Base-by-base conservation (phyloP, 2,797 vertebrate genomes). In the Helarctos malayanus region DNA sequence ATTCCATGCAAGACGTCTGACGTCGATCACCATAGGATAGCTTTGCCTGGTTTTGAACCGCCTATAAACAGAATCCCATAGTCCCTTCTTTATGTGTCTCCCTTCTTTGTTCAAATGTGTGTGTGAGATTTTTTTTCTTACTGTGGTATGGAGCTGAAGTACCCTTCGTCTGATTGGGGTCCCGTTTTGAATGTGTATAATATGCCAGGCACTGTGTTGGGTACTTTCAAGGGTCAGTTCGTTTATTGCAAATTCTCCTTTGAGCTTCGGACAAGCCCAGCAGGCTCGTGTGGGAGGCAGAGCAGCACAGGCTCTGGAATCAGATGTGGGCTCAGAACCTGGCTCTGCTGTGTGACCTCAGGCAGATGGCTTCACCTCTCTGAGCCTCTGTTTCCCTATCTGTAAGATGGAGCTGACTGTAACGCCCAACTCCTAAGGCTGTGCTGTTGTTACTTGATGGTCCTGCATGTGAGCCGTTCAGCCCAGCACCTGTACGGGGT, bases 11-110 rank as follows among this genome's bases (percentile, higher is more conserved):
- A 5, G 25, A 18, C 8, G 4, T 71, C 65, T 71, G 71, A 25
- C 2, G 1, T 57, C 54, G n/a, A 0, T 12, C 41, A 5, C 63
- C 1, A 0, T 14, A 14, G n/a, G 52, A 35, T 7, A 11, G 3
- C 6, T 41, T 38, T 12, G 8, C 86, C 71, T 84, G 69, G 32
- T 29, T 82, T 47, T 21, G 41, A 35, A 16, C 41, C 18, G 54
- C 38, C 21, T 23, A 45, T 38, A 32, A 68, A 23, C 5, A 32
- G 32, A 61, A 45, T 45, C 35, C 2, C 29, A 27, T 23, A 10
- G 6, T 35, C 0, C 2, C 7, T n/a, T 16, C 21, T 57, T 52
- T 41, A 32, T 52, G 59, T 8, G 14, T 68, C 29, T 57, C 32
- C 29, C 27, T 49, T 32, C 59, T 45, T 54, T 5, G 7, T 25